Base-by-base conservation (phyloP, 2,888 invertebrate genomes). In the Augochlorella aurata region DNA sequence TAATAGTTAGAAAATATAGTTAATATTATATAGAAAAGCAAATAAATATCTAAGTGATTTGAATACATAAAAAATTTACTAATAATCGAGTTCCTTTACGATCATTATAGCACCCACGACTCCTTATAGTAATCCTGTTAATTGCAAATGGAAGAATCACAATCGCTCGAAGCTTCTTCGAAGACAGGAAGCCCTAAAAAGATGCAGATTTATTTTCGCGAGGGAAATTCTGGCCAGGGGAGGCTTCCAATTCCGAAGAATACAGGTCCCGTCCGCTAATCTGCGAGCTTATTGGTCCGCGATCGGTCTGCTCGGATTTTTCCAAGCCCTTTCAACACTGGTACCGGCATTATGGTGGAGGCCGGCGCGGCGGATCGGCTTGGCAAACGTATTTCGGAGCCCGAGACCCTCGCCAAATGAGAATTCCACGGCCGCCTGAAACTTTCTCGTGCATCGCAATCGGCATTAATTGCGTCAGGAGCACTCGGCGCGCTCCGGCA, bases 401-500 rank as follows among this genome's bases (percentile, higher is more conserved):
- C 49, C 69, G 24, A n/a, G 47, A 54, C 14, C 8, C 71, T 21
- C 54, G 52, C 66, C 75, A 83, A 83, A 83, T 83, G 83, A 78
- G 65, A 86, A 86, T 86, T 86, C 81, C 73, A 71, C 21, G 68
- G 29, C 38, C 45, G 38, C 24, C 24, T 67, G 69, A 76, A 76
- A 82, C 52, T 73, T 68, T 29, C 58, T 68, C 63, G 78, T 61
- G 45, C 70, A 79, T 86, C 63, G 79, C 72, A 54, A 86, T 82
- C 82, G 73, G 78, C 61, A 86, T 81, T 82, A 86, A 86, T 86
- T 81, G 77, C 80, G 54, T 12, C 45, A 47, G 21, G 12, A 74
- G 50, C 65, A 63, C 50, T 80, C 65, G 24, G 16, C 61, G 38
- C 38, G 38, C 38, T 38, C 38, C 29, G 29, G 72, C 24, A 78